A percentile compares a stretch with the other conserved stretches of the same genome.
These are phyloP conservation scores for Sterrhoptilus dennistouni DNA, from an alignment of 2,113 vertebrate genomes.

Conservation along the genomic window DNA sequence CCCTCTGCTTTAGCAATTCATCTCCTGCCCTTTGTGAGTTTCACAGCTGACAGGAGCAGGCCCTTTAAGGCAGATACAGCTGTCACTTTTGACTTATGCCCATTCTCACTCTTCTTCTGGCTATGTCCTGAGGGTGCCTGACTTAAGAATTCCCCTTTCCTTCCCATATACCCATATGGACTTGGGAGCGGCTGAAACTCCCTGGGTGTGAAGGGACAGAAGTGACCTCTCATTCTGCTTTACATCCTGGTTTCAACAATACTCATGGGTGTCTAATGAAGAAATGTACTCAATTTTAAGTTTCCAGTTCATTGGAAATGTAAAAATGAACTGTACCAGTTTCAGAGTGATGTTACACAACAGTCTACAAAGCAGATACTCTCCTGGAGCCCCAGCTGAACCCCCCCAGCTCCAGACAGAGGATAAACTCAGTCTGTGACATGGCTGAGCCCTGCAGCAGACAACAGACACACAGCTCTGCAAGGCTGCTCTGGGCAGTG, in stretches of 20 bases:
- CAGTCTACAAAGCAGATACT: neutral
- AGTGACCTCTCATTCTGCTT: neutral
- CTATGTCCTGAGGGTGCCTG: neutral
- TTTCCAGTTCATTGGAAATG: neutral
- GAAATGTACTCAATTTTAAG: neutral
- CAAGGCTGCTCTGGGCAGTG: accelerated
- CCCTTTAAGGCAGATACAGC: neutral
- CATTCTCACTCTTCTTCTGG: neutral
- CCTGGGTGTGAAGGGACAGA: neutral
- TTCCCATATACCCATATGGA: neutral
- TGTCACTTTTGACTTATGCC: neutral
- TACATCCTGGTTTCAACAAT: neutral
- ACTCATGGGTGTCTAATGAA: neutral
- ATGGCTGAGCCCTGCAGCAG: accelerated
- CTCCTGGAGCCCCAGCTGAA: neutral
- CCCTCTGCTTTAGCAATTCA: neutral
- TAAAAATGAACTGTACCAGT: neutral
- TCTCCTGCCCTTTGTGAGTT: neutral
- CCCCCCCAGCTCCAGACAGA: neutral
- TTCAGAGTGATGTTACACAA: neutral
- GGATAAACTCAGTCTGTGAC: neutral
- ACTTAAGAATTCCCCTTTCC: neutral
- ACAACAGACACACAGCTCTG: accelerated
- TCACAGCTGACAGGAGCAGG: neutral
- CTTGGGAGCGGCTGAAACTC: neutral